Evolutionary conservation across 2,113 vertebrate species (phyloP).

Genomic region (Malurus cyaneus): DNA sequence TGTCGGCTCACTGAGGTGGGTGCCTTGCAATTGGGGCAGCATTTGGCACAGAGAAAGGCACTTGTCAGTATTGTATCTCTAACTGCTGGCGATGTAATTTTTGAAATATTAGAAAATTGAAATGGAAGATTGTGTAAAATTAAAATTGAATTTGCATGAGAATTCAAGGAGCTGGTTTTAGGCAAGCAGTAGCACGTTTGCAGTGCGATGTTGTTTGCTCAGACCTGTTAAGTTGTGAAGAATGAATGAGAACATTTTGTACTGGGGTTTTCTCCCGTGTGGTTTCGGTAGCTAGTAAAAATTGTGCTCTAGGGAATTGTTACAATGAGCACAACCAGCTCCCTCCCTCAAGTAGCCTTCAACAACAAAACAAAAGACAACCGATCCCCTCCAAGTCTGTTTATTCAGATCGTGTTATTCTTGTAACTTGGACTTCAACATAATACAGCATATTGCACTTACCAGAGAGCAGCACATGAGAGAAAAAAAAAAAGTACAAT

Average conservation of each 20-base stretch:
- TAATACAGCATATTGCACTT: slow-evolving; percentile 79
- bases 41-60: background rate
- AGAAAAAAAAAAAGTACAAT: slow-evolving; percentile 58
- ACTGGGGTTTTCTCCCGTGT: background rate
- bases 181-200: background rate
- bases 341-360: background rate
- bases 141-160: background rate
- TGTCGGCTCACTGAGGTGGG: background rate
- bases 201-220: accelerated
- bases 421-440: slow-evolving; percentile 41
- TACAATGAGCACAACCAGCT: background rate
- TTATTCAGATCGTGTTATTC: slow-evolving; percentile 54
- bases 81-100: background rate
- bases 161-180: background rate
- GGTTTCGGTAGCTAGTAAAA: background rate
- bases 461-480: slow-evolving; percentile 75
- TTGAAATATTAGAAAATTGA: background rate
- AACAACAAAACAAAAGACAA: slow-evolving; percentile 36
- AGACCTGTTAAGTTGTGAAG: background rate
- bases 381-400: slow-evolving; percentile 21
- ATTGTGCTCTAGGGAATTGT: background rate
- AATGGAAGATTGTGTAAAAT: background rate
- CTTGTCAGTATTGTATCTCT: background rate
- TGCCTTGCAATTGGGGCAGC: background rate
- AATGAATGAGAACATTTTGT: background rate